Evolutionary conservation across 2,113 vertebrate species (phyloP).

Genomic region (Clarias magur): DNA sequence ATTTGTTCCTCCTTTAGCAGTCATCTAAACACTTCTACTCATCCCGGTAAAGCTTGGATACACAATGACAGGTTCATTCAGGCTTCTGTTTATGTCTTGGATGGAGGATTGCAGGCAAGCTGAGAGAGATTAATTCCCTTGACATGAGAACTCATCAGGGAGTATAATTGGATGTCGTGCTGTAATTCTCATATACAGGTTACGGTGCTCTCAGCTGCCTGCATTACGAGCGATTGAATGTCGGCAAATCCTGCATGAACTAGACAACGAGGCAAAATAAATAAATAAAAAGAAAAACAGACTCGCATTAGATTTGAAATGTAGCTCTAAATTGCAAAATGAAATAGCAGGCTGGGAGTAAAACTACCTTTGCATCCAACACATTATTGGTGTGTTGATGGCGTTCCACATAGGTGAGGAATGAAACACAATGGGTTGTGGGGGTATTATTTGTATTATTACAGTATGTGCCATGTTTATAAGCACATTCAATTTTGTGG

Average conservation of each 20-base stretch:
- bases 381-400: background rate
- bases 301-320: slow-evolving; percentile 42
- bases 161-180: slow-evolving; percentile 56
- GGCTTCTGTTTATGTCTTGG: slow-evolving; percentile 43
- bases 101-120: slow-evolving; percentile 30
- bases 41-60: slow-evolving; percentile 16
- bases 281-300: background rate
- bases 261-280: slow-evolving; percentile 2
- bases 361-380: background rate
- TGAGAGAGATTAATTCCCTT: slow-evolving; percentile 53
- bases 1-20: background rate
- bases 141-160: slow-evolving; percentile 54
- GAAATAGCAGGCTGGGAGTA: slow-evolving; percentile 28
- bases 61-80: slow-evolving; percentile 40
- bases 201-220: slow-evolving; percentile 36
- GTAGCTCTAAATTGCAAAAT: slow-evolving; percentile 37
- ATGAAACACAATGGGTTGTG: background rate
- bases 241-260: slow-evolving; percentile 43
- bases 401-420: background rate
- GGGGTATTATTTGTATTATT: background rate
- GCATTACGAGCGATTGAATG: slow-evolving; percentile 33
- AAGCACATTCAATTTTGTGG: background rate
- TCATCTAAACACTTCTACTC: background rate
- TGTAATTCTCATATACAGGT: slow-evolving; percentile 52
- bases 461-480: background rate